Evolutionary conservation across 1,140 invertebrate species (phyloP).

Genomic region (Maconellicoccus hirsutus): DNA sequence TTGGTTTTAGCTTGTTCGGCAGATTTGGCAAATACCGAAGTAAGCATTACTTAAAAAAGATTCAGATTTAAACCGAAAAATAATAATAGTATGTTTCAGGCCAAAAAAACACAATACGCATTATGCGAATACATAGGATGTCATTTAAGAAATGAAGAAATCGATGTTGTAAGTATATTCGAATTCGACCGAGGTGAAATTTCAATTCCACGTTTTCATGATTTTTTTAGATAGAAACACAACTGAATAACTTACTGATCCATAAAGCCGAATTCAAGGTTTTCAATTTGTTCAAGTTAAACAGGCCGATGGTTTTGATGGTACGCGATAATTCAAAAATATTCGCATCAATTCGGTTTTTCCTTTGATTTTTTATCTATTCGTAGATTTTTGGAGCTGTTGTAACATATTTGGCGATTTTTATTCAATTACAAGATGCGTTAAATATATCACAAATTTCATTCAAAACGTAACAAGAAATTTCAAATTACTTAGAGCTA

Average conservation of each 20-base stretch:
- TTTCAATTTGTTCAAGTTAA: neutral
- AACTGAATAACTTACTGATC: neutral
- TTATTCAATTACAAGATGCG: slow-evolving; percentile 8
- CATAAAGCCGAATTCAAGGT: slow-evolving; percentile 1
- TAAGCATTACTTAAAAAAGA: too few species aligned
- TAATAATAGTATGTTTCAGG: neutral
- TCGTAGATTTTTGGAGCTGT: neutral
- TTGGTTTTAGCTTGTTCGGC: neutral
- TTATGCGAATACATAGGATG: neutral
- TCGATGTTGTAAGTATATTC: neutral
- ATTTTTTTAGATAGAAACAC: neutral
- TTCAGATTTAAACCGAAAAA: too few species aligned
- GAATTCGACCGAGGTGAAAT: neutral
- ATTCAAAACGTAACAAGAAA: neutral
- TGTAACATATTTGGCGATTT: neutral
- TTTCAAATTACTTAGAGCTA: neutral
- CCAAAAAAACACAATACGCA: neutral
- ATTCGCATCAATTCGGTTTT: neutral
- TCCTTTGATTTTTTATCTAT: neutral
- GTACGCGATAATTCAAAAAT: neutral
- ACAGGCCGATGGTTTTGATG: neutral
- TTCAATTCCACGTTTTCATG: neutral
- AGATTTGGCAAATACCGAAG: neutral
- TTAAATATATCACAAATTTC: slow-evolving; percentile 1
- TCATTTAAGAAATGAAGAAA: neutral